These are phyloP conservation scores for Hermaeophaga mercurialis DNA, from an alignment of 2,888 invertebrate species.

Conservation along the genomic window DNA sequence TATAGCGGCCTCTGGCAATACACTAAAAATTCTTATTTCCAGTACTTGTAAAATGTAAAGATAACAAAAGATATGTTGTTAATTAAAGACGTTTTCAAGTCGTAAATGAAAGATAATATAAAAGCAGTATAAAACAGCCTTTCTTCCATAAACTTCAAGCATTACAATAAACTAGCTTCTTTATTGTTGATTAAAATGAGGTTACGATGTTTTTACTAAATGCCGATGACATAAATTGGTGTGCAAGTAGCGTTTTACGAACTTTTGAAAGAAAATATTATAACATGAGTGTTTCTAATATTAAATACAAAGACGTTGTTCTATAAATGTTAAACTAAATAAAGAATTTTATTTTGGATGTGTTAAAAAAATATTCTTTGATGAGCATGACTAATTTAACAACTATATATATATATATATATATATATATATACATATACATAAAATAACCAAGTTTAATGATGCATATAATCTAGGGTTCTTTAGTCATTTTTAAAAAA, in stretches of 20 bases:
- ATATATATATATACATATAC: too few species aligned
- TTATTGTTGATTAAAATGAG: conserved; percentile 56
- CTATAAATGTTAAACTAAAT: too few species aligned
- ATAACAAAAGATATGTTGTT: conserved; percentile 39
- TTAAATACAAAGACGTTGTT: too few species aligned
- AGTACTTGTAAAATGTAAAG: conserved; percentile 31
- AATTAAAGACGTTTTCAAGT: conserved; percentile 37
- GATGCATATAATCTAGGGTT: too few species aligned
- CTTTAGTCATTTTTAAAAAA: too few species aligned
- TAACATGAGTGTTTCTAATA: background rate
- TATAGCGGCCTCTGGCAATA: background rate
- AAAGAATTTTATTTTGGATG: too few species aligned
- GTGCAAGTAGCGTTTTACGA: background rate
- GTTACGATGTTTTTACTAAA: conserved; percentile 44
- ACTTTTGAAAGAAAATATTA: background rate
- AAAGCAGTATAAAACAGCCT: conserved; percentile 36
- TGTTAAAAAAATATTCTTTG: too few species aligned
- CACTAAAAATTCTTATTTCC: conserved; percentile 18
- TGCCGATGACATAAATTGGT: conserved; percentile 25
- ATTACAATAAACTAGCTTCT: conserved; percentile 38
- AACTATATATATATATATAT: too few species aligned
- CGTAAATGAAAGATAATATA: conserved; percentile 36
- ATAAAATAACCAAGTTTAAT: too few species aligned
- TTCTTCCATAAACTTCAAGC: conserved; percentile 38
- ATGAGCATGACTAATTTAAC: too few species aligned